Evolutionary conservation across 1,140 invertebrate genomes (phyloP).

Genomic region (Stenopsyche tienmushanensis): DNA sequence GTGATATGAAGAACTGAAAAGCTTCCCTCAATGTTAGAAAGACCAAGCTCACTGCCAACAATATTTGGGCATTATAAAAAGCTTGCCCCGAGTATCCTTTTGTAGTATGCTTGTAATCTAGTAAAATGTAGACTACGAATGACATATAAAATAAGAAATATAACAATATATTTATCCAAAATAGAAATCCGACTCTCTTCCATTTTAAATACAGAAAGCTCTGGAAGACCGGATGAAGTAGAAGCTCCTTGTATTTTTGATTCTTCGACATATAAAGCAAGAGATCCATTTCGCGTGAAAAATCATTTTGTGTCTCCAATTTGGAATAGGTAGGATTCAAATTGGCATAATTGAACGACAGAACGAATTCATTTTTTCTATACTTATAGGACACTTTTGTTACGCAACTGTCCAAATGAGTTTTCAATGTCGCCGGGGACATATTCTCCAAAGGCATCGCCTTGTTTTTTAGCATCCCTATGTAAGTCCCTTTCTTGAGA

Average conservation of each 20-base stretch:
- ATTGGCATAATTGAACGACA: too few species aligned
- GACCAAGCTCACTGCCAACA: constrained; percentile 55
- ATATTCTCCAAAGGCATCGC: constrained; percentile 68
- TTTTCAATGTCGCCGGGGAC: constrained; percentile 61
- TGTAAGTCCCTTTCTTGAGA: constrained; percentile 68
- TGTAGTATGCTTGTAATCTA: constrained; percentile 54
- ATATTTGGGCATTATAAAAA: constrained; percentile 52
- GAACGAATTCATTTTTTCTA: constrained; percentile 47
- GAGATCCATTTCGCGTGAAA: constrained; percentile 63
- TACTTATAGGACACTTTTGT: constrained; percentile 59
- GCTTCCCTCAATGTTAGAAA: constrained; percentile 65
- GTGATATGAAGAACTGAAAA: constrained; percentile 67
- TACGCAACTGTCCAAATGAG: constrained; percentile 71
- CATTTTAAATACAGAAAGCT: constrained; percentile 81
- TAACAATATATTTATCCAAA: constrained; percentile 69
- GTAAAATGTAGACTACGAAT: constrained; percentile 66
- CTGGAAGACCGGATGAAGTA: constrained; percentile 77
- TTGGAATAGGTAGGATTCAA: too few species aligned
- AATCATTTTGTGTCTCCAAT: constrained; percentile 49
- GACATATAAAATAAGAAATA: constrained; percentile 70
- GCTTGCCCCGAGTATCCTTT: constrained; percentile 46
- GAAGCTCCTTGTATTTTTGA: constrained; percentile 62
- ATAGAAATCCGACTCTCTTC: constrained; percentile 71
- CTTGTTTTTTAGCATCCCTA: constrained; percentile 67
- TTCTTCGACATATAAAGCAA: constrained; percentile 67